Conservation (phyloP, 2,113 vertebrate species). For the Sula dactylatra region DNA sequence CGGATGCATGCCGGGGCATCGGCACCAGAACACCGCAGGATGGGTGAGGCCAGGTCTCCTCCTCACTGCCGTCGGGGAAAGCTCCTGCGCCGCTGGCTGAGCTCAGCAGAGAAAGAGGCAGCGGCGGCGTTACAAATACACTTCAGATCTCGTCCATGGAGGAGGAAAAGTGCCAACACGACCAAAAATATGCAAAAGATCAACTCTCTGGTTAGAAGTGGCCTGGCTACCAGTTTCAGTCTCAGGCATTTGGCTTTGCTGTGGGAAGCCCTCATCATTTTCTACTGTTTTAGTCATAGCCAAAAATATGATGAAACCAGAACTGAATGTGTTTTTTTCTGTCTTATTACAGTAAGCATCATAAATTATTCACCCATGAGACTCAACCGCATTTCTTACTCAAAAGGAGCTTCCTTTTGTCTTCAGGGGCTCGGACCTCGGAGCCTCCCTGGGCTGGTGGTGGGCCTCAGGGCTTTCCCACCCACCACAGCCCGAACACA, state of each 20-base stretch:
- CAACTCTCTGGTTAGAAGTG: slow-evolving; percentile 1
- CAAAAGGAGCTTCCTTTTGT: slow-evolving; percentile 12
- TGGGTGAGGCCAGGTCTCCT: background rate
- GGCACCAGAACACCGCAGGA: background rate
- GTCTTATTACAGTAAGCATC: slow-evolving; percentile 42
- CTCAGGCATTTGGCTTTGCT: background rate
- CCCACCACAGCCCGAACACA: fast-evolving
- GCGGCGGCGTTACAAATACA: background rate
- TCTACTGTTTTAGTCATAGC: slow-evolving; percentile 25
- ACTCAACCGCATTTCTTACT: background rate
- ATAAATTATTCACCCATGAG: slow-evolving; percentile 47
- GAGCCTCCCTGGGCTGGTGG: background rate
- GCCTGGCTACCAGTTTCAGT: slow-evolving; percentile 15
- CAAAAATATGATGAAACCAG: slow-evolving; percentile 51
- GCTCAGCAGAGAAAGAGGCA: background rate
- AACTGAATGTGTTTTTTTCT: slow-evolving; percentile 12
- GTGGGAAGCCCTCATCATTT: slow-evolving; percentile 18
- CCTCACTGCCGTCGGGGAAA: fast-evolving
- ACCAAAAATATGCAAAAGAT: slow-evolving; percentile 42
- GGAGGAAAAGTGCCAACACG: background rate
- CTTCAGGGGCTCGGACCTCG: background rate
- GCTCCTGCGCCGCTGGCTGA: background rate
- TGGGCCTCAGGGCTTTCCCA: background rate
- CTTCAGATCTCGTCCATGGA: background rate
- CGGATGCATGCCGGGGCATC: fast-evolving